phyloP scores from a whole-genome alignment of 2,113 vertebrate genomes.

The Natator depressus region DNA sequence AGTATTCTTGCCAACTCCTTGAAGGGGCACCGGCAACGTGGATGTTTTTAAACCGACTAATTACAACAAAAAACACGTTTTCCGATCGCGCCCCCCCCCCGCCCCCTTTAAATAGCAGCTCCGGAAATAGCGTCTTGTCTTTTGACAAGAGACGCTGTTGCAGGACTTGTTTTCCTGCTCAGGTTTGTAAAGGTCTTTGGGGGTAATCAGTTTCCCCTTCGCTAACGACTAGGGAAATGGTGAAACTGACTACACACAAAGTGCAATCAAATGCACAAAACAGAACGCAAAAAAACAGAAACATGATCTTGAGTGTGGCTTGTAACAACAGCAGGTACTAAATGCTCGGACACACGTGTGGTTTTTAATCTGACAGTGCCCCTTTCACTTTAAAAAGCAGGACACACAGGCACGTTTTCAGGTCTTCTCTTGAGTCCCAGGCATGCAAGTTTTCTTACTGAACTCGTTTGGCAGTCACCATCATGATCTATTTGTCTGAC shows the following conservation, averaged over 20 bases:
- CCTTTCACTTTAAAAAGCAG: background rate
- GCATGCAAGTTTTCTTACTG: background rate
- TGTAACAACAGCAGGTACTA: background rate
- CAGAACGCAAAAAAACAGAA: background rate
- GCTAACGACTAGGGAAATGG: rapidly evolving
- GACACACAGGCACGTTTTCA: background rate
- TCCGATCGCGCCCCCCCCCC: background rate
- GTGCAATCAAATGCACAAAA: background rate
- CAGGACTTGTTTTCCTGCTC: background rate
- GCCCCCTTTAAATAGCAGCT: background rate
- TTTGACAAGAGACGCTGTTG: background rate
- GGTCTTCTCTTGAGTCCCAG: background rate
- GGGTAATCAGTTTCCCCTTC: background rate
- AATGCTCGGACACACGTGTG: background rate
- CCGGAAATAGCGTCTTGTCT: background rate
- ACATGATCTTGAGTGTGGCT: background rate
- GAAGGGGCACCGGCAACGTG: background rate
- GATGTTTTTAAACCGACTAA: background rate
- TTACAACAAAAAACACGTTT: background rate
- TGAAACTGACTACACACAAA: no score
- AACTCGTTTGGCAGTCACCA: background rate
- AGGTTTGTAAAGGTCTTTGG: background rate
- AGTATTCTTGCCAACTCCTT: background rate
- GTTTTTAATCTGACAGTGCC: background rate
- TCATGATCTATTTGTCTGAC: background rate